phyloP scores from a whole-genome alignment of 2,113 vertebrate species.

The Pseudorhombus dupliciocellatus region DNA sequence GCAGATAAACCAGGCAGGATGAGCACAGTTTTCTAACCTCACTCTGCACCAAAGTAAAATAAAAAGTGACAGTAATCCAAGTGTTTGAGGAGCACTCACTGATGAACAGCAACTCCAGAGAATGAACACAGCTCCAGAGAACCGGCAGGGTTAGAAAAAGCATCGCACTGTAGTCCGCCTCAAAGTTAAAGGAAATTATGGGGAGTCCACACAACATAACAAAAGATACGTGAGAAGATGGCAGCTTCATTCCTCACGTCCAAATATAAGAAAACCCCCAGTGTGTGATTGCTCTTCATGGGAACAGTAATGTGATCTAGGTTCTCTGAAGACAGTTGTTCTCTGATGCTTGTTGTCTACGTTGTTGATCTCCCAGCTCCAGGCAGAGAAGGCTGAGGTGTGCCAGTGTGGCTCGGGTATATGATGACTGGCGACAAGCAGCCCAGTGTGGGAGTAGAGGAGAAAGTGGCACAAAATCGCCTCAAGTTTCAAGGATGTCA shows the following conservation, averaged over 20 bases:
- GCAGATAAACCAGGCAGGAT: no score
- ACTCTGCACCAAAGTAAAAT: no score
- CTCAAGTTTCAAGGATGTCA: neutral
- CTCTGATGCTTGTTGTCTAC: constrained; percentile 20
- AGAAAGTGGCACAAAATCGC: neutral
- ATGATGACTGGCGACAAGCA: constrained; percentile 44
- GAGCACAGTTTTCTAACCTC: no score
- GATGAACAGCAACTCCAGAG: no score
- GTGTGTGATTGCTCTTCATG: constrained; percentile 18
- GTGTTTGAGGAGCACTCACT: no score
- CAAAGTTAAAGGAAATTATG: no score
- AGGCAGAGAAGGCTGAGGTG: constrained; percentile 9
- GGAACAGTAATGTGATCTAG: constrained; percentile 14
- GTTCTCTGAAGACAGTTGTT: neutral
- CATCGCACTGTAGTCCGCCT: no score
- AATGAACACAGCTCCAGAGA: no score
- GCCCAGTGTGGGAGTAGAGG: neutral
- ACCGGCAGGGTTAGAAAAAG: no score
- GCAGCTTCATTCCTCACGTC: constrained; percentile 15
- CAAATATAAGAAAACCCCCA: constrained; percentile 9
- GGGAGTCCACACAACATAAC: neutral
- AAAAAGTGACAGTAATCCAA: no score
- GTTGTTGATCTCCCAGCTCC: constrained; percentile 20
- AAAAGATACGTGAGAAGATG: neutral
- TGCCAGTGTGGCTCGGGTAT: constrained; percentile 25